Evolutionary conservation across 2,888 invertebrate species (phyloP).

Genomic region (Elysia crispata): DNA sequence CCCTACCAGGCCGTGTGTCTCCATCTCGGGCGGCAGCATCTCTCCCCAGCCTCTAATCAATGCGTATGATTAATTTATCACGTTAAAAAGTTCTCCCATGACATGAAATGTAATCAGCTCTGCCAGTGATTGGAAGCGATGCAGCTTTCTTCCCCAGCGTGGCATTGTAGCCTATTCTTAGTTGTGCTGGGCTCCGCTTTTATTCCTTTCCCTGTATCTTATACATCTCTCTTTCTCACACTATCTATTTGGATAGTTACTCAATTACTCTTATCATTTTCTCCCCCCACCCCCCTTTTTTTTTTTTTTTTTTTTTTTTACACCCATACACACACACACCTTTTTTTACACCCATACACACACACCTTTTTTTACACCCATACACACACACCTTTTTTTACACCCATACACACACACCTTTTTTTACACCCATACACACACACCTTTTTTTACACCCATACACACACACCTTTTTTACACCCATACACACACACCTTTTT

Average conservation of each 20-base stretch:
- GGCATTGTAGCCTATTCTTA: too few species aligned
- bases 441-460: conserved; percentile 3
- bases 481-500: not conserved
- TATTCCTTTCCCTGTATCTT: conserved; percentile 20
- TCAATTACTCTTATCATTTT: too few species aligned
- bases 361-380: conserved; percentile 20
- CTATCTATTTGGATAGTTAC: not conserved
- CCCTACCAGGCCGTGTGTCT: too few species aligned
- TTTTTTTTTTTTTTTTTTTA: too few species aligned
- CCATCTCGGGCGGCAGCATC: too few species aligned
- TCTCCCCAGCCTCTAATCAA: too few species aligned
- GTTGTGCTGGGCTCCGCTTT: not conserved
- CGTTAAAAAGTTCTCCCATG: too few species aligned
- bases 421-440: conserved; percentile 17
- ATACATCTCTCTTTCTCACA: not conserved
- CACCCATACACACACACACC: not conserved
- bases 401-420: conserved; percentile 28
- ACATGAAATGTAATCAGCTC: too few species aligned
- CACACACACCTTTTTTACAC: conserved; percentile 37
- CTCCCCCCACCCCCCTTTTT: too few species aligned
- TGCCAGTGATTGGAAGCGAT: too few species aligned
- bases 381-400: not conserved
- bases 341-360: not conserved
- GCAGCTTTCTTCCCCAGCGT: too few species aligned
- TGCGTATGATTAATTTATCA: too few species aligned